These are phyloP conservation scores for Phyllostomus hastatus DNA, from an alignment of 2,113 vertebrate species.

Conservation along the genomic window DNA sequence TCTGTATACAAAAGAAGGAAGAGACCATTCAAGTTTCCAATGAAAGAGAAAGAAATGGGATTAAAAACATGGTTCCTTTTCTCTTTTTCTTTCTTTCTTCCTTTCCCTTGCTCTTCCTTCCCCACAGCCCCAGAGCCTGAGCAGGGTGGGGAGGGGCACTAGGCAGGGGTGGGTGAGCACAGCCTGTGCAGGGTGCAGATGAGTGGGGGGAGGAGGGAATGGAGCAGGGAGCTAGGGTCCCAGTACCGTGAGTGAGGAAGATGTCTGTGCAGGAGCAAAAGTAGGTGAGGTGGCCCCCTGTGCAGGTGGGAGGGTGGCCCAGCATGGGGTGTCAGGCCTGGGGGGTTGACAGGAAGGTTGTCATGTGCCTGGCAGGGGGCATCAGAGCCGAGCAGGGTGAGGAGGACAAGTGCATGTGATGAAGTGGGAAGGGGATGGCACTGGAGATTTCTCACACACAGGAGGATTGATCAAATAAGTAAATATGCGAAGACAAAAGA, in stretches of 20 bases:
- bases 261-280: background rate
- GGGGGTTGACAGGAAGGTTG: background rate
- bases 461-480: background rate
- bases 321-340: too few relatives aligned
- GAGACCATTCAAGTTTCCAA: background rate
- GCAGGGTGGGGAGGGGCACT: background rate
- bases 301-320: background rate
- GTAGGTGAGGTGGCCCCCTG: background rate
- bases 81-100: background rate
- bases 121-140: background rate
- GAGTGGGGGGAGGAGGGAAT: too few relatives aligned
- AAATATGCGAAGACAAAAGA: background rate
- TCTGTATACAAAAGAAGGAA: background rate
- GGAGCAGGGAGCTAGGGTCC: background rate
- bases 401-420: fast-evolving
- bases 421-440: background rate
- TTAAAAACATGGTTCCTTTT: background rate
- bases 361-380: too few relatives aligned
- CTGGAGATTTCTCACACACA: background rate
- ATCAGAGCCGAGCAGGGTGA: background rate
- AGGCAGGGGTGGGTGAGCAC: background rate
- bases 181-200: too few relatives aligned
- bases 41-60: background rate
- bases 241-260: background rate
- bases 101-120: background rate